Percentiles rank a stretch among this genome's conserved stretches.
Evolutionary conservation across 2,797 vertebrate species (phyloP).

Genomic region (Knipowitschia caucasica): DNA sequence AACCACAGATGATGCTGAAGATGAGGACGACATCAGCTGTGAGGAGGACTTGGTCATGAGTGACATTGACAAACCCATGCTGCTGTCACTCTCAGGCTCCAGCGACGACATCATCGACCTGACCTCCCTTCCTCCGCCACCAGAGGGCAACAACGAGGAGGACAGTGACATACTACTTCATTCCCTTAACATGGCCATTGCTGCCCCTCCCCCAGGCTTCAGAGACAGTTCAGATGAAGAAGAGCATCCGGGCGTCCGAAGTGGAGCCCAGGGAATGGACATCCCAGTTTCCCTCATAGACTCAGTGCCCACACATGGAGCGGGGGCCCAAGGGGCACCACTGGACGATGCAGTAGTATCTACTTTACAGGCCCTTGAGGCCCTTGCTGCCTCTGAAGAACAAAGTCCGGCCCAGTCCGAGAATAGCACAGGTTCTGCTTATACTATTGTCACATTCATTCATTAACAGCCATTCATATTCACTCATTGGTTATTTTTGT

Average conservation of each 20-base stretch:
- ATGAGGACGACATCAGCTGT: conserved; percentile 96
- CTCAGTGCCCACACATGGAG: conserved; percentile 85
- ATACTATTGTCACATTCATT: conserved; percentile 97
- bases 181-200: conserved; percentile 96
- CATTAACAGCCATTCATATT: conserved; percentile 85
- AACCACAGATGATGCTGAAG: conserved; percentile 94
- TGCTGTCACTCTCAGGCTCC: conserved; percentile 92
- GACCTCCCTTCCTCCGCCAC: conserved; percentile 93
- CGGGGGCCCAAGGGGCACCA: conserved; percentile 80
- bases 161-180: conserved; percentile 91
- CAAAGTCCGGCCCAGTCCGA: conserved; percentile 83
- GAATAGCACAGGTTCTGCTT: conserved; percentile 98
- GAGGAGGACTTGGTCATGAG: conserved; percentile 91
- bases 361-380: conserved; percentile 91
- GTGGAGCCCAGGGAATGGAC: conserved; percentile 72
- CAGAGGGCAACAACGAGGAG: conserved; percentile 90
- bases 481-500: conserved; percentile 67
- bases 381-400: conserved; percentile 93
- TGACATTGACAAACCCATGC: conserved; percentile 84
- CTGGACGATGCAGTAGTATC: conserved; percentile 87
- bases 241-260: conserved; percentile 79
- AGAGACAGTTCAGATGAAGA: conserved; percentile 98
- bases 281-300: conserved; percentile 98
- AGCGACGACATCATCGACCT: conserved; percentile 98
- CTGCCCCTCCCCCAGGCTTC: conserved; percentile 96